Evolutionary conservation across 1,140 invertebrate genomes (phyloP).

Genomic region (Megathymus violae): DNA sequence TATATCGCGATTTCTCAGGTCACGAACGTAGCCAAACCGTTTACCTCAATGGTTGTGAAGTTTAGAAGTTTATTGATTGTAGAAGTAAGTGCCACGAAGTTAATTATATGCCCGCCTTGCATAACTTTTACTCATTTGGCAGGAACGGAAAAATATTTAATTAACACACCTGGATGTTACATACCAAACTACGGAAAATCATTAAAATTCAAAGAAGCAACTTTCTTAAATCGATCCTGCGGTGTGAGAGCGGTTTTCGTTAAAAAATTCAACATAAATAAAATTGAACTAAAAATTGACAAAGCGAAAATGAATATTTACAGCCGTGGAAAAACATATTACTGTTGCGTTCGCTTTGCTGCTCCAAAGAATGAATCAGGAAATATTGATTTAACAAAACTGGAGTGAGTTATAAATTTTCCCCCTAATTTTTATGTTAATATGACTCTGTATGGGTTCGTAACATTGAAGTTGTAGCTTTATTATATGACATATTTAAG

Average conservation of each 20-base stretch:
- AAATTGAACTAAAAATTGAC: constrained; percentile 50
- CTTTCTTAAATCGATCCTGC: constrained; percentile 39
- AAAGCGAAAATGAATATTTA: constrained; percentile 44
- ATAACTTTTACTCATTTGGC: constrained; percentile 16
- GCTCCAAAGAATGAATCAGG: constrained; percentile 32
- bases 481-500: too few species aligned
- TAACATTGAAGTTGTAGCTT: too few species aligned
- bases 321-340: constrained; percentile 36
- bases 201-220: constrained; percentile 45
- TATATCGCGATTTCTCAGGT: too few species aligned
- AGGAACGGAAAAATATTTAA: constrained; percentile 53
- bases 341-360: constrained; percentile 56
- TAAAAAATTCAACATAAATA: constrained; percentile 41
- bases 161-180: constrained; percentile 65
- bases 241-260: constrained; percentile 49
- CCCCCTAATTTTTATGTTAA: too few species aligned
- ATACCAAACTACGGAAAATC: constrained; percentile 67
- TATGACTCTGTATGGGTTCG: too few species aligned
- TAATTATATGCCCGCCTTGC: too few species aligned
- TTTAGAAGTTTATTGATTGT: too few species aligned
- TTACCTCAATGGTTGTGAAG: too few species aligned
- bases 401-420: constrained; percentile 47
- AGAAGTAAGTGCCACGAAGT: too few species aligned
- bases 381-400: constrained; percentile 39
- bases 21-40: too few species aligned